phyloP scores from a whole-genome alignment of 2,797 vertebrate species.

The Phylloscopus collybita region DNA sequence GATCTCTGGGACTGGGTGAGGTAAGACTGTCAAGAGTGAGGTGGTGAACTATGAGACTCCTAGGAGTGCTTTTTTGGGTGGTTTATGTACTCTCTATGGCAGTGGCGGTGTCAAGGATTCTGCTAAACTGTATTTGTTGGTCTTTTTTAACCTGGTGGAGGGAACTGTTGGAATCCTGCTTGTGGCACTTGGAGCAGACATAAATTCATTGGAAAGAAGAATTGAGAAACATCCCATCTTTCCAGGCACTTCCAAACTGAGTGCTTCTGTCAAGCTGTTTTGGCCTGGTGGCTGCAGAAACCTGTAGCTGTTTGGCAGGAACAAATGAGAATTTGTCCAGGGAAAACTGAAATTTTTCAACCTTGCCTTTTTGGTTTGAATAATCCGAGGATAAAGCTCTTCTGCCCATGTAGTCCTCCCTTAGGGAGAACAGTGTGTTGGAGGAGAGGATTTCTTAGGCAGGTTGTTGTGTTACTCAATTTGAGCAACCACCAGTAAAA shows the following conservation, averaged over 20 bases:
- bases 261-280: not conserved
- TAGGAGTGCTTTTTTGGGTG: not conserved
- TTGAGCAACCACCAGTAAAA: not conserved
- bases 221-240: not conserved
- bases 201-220: not conserved
- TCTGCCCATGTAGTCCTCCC: not conserved
- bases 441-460: not conserved
- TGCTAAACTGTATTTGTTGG: not conserved
- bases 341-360: not conserved
- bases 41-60: not conserved
- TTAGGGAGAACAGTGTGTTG: no score
- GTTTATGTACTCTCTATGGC: not conserved
- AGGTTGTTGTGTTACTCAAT: not conserved
- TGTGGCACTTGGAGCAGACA: not conserved
- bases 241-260: not conserved
- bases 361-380: not conserved
- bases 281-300: not conserved
- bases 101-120: rapidly evolving
- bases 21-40: not conserved
- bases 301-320: not conserved
- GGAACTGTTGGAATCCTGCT: not conserved
- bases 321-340: not conserved
- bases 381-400: not conserved
- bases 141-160: not conserved
- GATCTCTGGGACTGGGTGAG: not conserved